phyloP scores from a whole-genome alignment of 2,113 vertebrate species.

The Orycteropus afer region DNA sequence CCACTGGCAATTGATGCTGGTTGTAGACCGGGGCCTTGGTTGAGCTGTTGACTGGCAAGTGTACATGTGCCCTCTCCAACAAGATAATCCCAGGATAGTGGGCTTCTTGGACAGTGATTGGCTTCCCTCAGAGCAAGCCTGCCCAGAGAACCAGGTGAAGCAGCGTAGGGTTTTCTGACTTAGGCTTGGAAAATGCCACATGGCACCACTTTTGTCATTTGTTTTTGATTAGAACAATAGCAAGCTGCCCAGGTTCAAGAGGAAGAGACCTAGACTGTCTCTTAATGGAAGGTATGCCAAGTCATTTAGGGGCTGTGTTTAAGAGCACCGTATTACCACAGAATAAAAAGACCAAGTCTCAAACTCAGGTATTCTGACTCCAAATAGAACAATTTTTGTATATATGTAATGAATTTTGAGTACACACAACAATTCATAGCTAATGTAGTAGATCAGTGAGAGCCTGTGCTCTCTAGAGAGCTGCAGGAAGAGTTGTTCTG shows the following conservation, averaged over 20 bases:
- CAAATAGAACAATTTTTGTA: not conserved
- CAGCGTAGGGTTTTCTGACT: not conserved
- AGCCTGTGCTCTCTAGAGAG: not conserved
- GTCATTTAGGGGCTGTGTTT: not conserved
- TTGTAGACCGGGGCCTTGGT: not conserved
- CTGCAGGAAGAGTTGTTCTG: not conserved
- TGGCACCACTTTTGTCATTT: not conserved
- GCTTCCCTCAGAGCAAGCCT: not conserved
- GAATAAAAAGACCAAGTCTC: not conserved
- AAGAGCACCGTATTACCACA: not conserved
- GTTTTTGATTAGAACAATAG: not conserved
- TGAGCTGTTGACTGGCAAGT: too few species aligned
- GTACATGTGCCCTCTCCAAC: not conserved
- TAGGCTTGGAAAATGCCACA: not conserved
- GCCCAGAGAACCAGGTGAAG: not conserved
- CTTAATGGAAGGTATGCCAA: not conserved
- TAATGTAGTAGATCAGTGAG: not conserved
- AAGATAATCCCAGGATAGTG: too few species aligned
- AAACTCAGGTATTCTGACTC: not conserved
- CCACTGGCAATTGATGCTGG: too few species aligned
- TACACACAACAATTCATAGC: not conserved
- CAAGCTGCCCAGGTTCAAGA: not conserved
- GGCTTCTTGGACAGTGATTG: too few species aligned
- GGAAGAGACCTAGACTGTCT: not conserved
- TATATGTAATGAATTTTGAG: conserved; percentile 37